These are phyloP conservation scores for Morpho deidamia DNA, from an alignment of 2,888 invertebrate species.

Conservation along the genomic window DNA sequence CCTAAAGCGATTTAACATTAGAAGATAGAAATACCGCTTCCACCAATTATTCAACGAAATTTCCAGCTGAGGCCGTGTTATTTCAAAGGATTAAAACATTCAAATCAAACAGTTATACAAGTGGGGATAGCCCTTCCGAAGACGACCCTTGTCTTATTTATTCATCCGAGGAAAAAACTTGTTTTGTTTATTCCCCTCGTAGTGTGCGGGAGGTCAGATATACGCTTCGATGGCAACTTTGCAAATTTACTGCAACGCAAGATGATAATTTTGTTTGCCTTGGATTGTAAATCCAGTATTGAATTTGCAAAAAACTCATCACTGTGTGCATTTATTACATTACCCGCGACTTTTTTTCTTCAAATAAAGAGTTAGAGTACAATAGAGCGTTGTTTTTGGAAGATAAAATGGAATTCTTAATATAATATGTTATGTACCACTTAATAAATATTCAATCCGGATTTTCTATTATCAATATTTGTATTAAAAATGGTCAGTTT, in stretches of 20 bases:
- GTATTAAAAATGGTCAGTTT: too few species aligned
- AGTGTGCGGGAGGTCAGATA: constrained; percentile 45
- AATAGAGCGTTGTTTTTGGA: too few species aligned
- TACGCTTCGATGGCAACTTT: constrained; percentile 48
- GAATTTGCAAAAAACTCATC: too few species aligned
- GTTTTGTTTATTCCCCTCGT: constrained; percentile 67
- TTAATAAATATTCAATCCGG: too few species aligned
- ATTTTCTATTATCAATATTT: too few species aligned
- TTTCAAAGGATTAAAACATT: constrained; percentile 74
- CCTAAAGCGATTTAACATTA: constrained; percentile 5
- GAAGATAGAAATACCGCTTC: constrained; percentile 3
- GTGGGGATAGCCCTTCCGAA: constrained; percentile 54
- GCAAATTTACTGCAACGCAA: constrained; percentile 49
- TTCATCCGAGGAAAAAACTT: constrained; percentile 74
- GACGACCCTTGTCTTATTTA: constrained; percentile 72
- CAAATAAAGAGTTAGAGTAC: too few species aligned
- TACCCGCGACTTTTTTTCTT: too few species aligned
- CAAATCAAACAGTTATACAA: constrained; percentile 66
- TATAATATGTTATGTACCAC: too few species aligned
- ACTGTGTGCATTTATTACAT: too few species aligned
- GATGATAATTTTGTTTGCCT: constrained; percentile 59
- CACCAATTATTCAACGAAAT: constrained; percentile 25
- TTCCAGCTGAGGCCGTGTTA: constrained; percentile 50
- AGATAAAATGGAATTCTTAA: too few species aligned
- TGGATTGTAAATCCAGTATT: constrained; percentile 39